phyloP scores from a whole-genome alignment of 2,113 vertebrate genomes.

The Ochotona curzoniae region DNA sequence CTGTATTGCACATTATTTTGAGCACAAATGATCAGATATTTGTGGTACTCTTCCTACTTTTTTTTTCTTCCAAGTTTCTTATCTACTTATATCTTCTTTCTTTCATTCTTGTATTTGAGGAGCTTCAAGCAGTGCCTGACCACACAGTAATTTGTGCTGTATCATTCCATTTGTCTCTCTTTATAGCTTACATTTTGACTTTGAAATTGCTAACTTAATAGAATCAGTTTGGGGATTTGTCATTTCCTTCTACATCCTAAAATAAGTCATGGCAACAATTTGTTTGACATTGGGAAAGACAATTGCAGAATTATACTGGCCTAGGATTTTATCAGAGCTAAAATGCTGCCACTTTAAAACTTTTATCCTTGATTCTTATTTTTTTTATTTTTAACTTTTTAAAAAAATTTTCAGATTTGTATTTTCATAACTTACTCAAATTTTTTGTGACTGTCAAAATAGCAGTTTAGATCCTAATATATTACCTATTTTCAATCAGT shows the following conservation, averaged over 20 bases:
- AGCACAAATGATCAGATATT: neutral
- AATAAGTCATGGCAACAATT: neutral
- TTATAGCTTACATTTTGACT: neutral
- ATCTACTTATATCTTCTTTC: neutral
- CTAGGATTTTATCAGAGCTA: neutral
- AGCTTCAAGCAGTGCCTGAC: neutral
- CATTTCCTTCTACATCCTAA: neutral
- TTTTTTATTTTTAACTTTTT: neutral
- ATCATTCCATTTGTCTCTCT: neutral
- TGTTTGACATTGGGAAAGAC: neutral
- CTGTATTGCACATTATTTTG: neutral
- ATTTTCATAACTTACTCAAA: neutral
- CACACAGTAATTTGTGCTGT: neutral
- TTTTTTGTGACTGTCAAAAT: neutral
- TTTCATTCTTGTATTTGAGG: neutral
- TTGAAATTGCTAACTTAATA: constrained; percentile 35
- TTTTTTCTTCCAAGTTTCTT: neutral
- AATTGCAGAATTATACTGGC: neutral
- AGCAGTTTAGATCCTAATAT: neutral
- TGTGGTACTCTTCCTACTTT: neutral
- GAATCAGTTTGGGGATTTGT: neutral
- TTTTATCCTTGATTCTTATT: neutral
- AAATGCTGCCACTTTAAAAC: constrained; percentile 3
- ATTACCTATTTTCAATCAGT: neutral
- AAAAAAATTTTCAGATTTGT: neutral